Base-by-base conservation (phyloP, 2,888 invertebrate species). In the Xanthia icteritia region DNA sequence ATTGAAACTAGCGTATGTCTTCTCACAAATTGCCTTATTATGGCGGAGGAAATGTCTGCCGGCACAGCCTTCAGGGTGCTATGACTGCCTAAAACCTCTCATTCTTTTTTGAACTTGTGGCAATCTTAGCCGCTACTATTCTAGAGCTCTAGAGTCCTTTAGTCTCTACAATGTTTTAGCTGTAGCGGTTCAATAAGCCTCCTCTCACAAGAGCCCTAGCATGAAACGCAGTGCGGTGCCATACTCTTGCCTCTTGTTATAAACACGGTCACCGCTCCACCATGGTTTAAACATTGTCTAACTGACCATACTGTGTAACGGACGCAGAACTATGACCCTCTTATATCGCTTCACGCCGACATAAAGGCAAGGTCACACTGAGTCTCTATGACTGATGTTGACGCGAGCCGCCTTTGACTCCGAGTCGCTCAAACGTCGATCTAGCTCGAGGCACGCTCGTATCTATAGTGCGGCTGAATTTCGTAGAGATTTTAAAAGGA, bases 351-450 rank as follows among this genome's bases (percentile, higher is more conserved):
- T 90, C 89, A 91, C 89, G 88, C 89, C 88, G 87, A 81, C 87
- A 91, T 91, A 91, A 92, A 93, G 91, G 90, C 93, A 94, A 94
- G 95, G 94, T 95, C 95, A 94, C 89, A 90, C 77, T 77, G 88
- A 91, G 90, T 89, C 88, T 86, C 83, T 89, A 93, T 95, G 95
- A 96, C 89, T 96, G 96, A 96, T 96, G 95, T 93, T 91, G 95
- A 94, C 94, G 93, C 90, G 90, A 89, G 89, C 94, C 94, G 92
- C 96, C 96, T 96, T 96, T 96, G 96, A 96, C 96, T 95, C 92
- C 90, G 82, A 92, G 92, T 94, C 94, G 92, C 92, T 95, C 95
- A 94, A 92, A 93, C 92, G 94, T 93, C 93, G 89, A 90, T 91
- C 92, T 90, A 88, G 90, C 91, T 89, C 82, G 88, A 88, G 88